These are phyloP conservation scores for Scomber scombrus DNA, from an alignment of 2,113 vertebrate species.

Conservation along the genomic window DNA sequence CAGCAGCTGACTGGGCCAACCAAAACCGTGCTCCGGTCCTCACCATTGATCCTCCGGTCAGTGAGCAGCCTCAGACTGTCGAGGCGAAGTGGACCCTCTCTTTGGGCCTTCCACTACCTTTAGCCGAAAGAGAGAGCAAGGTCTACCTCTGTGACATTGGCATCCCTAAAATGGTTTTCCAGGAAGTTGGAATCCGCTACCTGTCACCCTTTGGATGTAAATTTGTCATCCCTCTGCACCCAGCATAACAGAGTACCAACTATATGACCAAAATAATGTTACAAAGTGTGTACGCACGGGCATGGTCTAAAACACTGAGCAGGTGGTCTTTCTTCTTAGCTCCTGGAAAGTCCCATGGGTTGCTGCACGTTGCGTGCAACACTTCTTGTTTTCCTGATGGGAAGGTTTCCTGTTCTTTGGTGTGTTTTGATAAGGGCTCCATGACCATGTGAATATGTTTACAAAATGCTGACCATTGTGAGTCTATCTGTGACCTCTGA, in stretches of 20 bases:
- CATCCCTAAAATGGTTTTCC: slow-evolving; percentile 91
- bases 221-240: slow-evolving; percentile 93
- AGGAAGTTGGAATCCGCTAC: slow-evolving; percentile 93
- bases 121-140: slow-evolving; percentile 88
- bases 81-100: slow-evolving; percentile 94
- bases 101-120: slow-evolving; percentile 89
- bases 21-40: slow-evolving; percentile 92
- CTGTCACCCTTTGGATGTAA: slow-evolving; percentile 95
- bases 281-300: not conserved
- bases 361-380: slow-evolving; percentile 52
- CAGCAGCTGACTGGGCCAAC: slow-evolving; percentile 93
- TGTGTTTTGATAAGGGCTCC: slow-evolving; percentile 69
- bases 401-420: slow-evolving; percentile 64
- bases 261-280: not conserved
- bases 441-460: slow-evolving; percentile 60
- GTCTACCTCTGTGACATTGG: slow-evolving; percentile 95
- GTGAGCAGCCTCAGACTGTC: slow-evolving; percentile 86
- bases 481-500: slow-evolving; percentile 64
- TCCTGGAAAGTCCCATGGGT: slow-evolving; percentile 8
- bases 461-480: slow-evolving; percentile 72
- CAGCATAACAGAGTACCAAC: slow-evolving; percentile 75
- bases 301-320: not conserved
- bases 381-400: slow-evolving; percentile 57
- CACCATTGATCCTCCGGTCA: slow-evolving; percentile 92
- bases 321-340: slow-evolving; percentile 5